Base-by-base conservation (phyloP, 1,140 invertebrate genomes). In the Ceratoteleas bidentatus region DNA sequence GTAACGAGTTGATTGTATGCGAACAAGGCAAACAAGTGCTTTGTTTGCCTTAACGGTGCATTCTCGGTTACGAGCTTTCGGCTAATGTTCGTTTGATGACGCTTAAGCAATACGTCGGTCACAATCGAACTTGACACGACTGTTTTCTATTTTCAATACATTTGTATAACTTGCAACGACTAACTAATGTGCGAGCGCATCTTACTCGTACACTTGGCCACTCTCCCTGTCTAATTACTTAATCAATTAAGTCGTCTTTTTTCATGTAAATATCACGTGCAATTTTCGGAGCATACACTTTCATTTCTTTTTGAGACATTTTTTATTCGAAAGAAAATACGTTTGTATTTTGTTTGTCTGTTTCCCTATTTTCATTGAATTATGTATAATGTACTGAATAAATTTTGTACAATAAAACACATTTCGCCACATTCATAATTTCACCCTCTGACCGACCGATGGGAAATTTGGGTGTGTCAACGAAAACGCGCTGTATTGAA, bases 131-230 rank as follows among this genome's bases (percentile, higher is more conserved):
- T 40, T 68, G 61, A 62, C 47, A 56, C 57, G 13, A 77, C 43
- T 70, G n/a, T 56, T 77, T 77, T 77, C 38, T 77, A 69, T 77
- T 69, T 77, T 77, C 65, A 77, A 61, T 69, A 77, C 62, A 77
- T 77, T 77, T 77, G 65, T 77, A 77, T 64, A 53, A 57, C 64
- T 50, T 11, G 52, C 69, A 10, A 45, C 32, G 6, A 10, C 10
- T 6, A 64, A 36, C 8, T 7, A 13, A 6, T 6, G 34, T 64
- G n/a, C 47, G 60, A 38, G 36, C 52, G 34, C 14, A 3, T 36
- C 8, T 14, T 61, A 61, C 36, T 50, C 61, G 50, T 65, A 65
- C 32, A 36, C 47, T 52, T 64, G 9, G 8, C 2, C 15, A 40
- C 6, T 65, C 13, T 40, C 61, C 16, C 9, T 50, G 10, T 65